A percentile compares a stretch with the other conserved stretches of the same genome.
phyloP scores from a whole-genome alignment of 2,888 invertebrate genomes.

The Parochlus steinenii region DNA sequence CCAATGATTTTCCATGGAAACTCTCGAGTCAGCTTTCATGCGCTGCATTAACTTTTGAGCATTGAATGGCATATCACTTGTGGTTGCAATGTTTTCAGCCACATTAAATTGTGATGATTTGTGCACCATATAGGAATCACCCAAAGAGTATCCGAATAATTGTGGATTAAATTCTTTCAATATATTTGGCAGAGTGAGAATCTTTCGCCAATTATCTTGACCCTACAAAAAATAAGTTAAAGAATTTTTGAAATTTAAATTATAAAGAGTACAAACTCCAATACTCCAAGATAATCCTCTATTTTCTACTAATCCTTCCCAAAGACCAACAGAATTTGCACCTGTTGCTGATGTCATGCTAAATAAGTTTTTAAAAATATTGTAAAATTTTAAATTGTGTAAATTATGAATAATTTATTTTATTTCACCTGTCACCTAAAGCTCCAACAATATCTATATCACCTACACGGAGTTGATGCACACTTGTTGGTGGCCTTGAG shows the following conservation, averaged over 20 bases:
- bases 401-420: background rate
- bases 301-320: slow-evolving; percentile 32
- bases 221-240: no score
- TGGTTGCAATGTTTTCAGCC: slow-evolving; percentile 35
- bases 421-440: background rate
- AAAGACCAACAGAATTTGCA: slow-evolving; percentile 29
- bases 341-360: slow-evolving; percentile 41
- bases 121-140: slow-evolving; percentile 27
- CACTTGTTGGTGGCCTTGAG: slow-evolving; percentile 29
- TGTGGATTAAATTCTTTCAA: slow-evolving; percentile 44
- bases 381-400: background rate
- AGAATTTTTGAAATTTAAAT: no score
- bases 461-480: slow-evolving; percentile 34
- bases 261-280: no score
- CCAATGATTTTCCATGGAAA: slow-evolving; percentile 39
- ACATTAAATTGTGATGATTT: slow-evolving; percentile 34
- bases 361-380: slow-evolving; percentile 2
- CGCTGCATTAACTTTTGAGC: slow-evolving; percentile 31
- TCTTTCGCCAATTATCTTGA: slow-evolving; percentile 33
- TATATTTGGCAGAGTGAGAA: slow-evolving; percentile 39
- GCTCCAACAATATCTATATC: background rate
- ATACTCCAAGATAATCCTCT: slow-evolving; percentile 32
- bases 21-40: slow-evolving; percentile 31
- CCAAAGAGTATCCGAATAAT: slow-evolving; percentile 36
- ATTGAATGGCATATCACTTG: slow-evolving; percentile 35